Evolutionary conservation across 2,113 vertebrate species (phyloP), one percentile per base, ranked within the genome.

Genomic region (Morone saxatilis): DNA sequence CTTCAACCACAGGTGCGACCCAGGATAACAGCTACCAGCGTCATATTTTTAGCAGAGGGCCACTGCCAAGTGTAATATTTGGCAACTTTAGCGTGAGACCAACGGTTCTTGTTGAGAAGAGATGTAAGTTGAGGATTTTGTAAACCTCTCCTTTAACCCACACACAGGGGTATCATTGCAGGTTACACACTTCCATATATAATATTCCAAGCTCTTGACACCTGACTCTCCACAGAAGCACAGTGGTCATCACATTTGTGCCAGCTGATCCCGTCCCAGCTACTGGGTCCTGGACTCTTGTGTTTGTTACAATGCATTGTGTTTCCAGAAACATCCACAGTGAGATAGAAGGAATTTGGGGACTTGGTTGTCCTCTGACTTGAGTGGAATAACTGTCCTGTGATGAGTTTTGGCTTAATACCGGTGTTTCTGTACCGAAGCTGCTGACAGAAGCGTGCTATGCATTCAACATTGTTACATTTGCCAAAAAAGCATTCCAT

Each of bases 361-460:
- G 40, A 43, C 25, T 60, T 8, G 13, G 16, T 0, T 11, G 4
- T 12, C 19, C 40, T 14, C 17, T 7, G 10, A 20, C 20, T 66
- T 13, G 50, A 25, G 17, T 56, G 6, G 38, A 66, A 56, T 22
- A 25, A 68, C 31, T 61, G n/a, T 45, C 53, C 19, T 57, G 69
- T 57, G 51, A 47, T 36, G 4, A 25, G 25, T 51, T 71, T 41
- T 81, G 79, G 63, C 54, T 51, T 4, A 3, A 31, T n/a, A 22
- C 22, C 65, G 47, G 53, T 47, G 65, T 82, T 22, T 76, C 63
- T 62, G 12, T 54, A 11, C 54, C 7, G 66, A 80, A 72, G 60
- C 59, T 40, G 12, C 60, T 65, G 40, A 71, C 57, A 62, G 47
- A 17, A 38, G 69, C 25, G 69, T n/a, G n/a, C 31, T 31, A 31